phyloP scores from a whole-genome alignment of 2,113 vertebrate genomes.

The Circaetus gallicus region DNA sequence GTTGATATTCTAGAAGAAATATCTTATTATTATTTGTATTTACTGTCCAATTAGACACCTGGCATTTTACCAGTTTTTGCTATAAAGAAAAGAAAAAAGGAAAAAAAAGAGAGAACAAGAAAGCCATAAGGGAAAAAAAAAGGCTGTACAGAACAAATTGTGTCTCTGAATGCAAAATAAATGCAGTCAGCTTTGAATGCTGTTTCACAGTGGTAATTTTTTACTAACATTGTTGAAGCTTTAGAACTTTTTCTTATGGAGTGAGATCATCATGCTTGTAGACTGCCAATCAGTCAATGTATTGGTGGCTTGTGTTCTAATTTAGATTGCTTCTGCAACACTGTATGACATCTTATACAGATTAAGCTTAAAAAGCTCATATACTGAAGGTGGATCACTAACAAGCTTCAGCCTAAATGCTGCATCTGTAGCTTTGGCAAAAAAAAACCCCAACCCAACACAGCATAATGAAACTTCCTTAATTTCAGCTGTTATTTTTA shows the following conservation, averaged over 20 bases:
- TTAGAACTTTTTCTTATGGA: not conserved
- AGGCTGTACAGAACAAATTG: not conserved
- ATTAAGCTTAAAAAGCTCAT: not conserved
- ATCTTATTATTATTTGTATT: not conserved
- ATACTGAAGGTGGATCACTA: not conserved
- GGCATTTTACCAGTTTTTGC: not conserved
- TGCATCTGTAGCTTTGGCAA: not conserved
- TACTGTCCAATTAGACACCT: not conserved
- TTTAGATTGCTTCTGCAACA: conserved; percentile 6
- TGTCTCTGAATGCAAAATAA: not conserved
- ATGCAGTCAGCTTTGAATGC: not conserved
- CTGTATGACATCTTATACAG: not conserved
- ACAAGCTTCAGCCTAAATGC: not conserved
- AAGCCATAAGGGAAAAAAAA: not conserved
- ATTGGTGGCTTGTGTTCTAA: not conserved
- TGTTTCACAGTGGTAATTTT: not conserved
- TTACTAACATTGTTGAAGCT: not conserved
- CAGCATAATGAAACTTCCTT: not conserved
- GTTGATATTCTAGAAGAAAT: not conserved
- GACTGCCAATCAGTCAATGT: not conserved
- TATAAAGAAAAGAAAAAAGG: not conserved
- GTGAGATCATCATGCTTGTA: not conserved
- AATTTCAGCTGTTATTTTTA: not conserved
- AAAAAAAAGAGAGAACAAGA: not conserved
- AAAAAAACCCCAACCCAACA: not conserved